Conservation (phyloP, 2,888 invertebrate genomes). For the Coleophora flavipennella region DNA sequence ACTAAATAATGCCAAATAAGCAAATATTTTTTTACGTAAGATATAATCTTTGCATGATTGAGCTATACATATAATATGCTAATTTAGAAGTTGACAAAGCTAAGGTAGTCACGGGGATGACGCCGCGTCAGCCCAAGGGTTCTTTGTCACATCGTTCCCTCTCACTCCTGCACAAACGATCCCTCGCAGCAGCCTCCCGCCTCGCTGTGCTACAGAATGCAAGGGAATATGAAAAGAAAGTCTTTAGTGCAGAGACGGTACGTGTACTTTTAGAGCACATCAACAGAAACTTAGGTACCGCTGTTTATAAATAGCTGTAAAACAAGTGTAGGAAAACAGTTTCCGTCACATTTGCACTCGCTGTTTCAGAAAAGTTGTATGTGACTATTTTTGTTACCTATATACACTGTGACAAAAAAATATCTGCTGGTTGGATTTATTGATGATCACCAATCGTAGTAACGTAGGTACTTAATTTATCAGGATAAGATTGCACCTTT, state of each 20-base stretch:
- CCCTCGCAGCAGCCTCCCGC: conserved; percentile 27
- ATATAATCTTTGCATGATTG: too few species aligned
- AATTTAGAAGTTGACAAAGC: too few species aligned
- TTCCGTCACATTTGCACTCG: too few species aligned
- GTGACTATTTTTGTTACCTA: too few species aligned
- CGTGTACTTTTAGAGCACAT: background rate
- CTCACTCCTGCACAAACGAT: conserved; percentile 36
- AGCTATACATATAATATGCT: too few species aligned
- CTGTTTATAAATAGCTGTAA: background rate
- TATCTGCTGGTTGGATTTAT: background rate
- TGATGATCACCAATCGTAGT: background rate
- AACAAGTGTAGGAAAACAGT: too few species aligned
- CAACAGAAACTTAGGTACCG: background rate
- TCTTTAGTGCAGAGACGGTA: background rate
- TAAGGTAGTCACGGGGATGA: too few species aligned
- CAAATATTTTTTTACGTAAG: too few species aligned
- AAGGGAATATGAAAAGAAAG: conserved; percentile 4
- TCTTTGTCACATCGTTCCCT: conserved; percentile 47
- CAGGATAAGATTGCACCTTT: too few species aligned
- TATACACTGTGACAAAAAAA: background rate
- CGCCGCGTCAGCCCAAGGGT: conserved; percentile 37
- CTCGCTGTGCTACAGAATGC: conserved; percentile 7
- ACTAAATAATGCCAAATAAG: too few species aligned
- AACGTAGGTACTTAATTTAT: background rate
- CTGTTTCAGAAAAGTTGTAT: too few species aligned